Base-by-base conservation (phyloP, 1,140 invertebrate genomes). In the Dendroctonus ponderosae region DNA sequence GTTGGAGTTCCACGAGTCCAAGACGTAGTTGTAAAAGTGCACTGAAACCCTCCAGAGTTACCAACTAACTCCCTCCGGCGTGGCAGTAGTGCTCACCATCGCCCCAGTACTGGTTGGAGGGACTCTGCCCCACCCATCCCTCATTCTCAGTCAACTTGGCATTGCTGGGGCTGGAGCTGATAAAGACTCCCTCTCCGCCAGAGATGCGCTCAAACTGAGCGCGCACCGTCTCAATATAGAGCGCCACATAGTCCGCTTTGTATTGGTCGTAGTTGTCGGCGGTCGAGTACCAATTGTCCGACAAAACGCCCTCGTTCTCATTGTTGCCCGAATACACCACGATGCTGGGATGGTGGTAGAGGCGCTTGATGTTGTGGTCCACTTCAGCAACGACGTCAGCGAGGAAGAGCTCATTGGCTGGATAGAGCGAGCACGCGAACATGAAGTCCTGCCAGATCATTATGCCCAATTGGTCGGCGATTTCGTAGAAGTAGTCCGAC, bases 381-480 rank as follows among this genome's bases (percentile, higher is more conserved):
- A 98, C 82, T 85, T 99, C 98, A 14, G 79, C 75, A 41, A 78
- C 77, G 0, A 98, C 93, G 48, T 71, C 71, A 7, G 51, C 56
- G n/a, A 72, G 49, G 62, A 56, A 74, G 39, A 66, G 42, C 12
- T 64, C 66, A 59, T 86, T 85, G 0, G 86, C 85, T 5, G 96
- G 97, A 81, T 99, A 99, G 88, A 99, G 91, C 6, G 90, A 85
- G 77, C 95, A 98, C 0, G 97, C 97, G 80, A 98, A 99, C 91
- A 99, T 97, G 68, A 99, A 90, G 79, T 99, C 95, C 80, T 95
- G 91, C 92, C 93, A 94, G 46, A 95, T 87, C 70, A 95, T 82
- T 37, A 95, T 89, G 9, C 92, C 93, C 26, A 89, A 80, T 71
- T 89, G 82, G 74, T 95, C 92, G 64, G 91, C 91, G 38, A 91